Evolutionary conservation across 1,140 invertebrate genomes (phyloP).

Genomic region (Penaeus indicus): DNA sequence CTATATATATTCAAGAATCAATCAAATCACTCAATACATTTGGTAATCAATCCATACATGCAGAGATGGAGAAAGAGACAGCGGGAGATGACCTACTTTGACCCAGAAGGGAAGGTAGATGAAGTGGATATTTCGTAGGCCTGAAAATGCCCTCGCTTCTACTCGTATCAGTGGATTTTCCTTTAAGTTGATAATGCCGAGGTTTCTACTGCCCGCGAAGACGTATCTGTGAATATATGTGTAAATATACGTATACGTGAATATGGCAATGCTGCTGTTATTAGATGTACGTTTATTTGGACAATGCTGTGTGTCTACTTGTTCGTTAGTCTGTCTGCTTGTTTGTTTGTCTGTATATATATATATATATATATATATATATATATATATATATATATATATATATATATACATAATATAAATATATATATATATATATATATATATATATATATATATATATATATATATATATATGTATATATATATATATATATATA

Average conservation of each 20-base stretch:
- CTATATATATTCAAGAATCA: no score
- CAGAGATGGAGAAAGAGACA: not conserved
- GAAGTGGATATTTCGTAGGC: constrained; percentile 62
- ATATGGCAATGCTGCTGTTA: no score
- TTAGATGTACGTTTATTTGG: not conserved
- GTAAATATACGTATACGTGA: no score
- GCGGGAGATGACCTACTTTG: constrained; percentile 43
- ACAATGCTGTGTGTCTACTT: not conserved
- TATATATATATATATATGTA: no score
- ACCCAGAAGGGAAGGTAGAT: constrained; percentile 65
- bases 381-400: constrained; percentile 5
- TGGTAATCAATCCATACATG: no score
- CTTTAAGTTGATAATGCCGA: constrained; percentile 63
- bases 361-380: constrained; percentile 20
- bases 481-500: no score
- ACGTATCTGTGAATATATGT: constrained; percentile 52
- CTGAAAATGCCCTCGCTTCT: constrained; percentile 58
- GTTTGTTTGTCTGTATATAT: not conserved
- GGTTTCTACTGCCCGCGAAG: constrained; percentile 62
- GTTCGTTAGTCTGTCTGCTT: not conserved
- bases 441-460: no score
- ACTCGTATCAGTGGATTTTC: constrained; percentile 57
- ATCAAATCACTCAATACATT: no score
- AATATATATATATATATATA: no score
- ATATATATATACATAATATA: not conserved